Evolutionary conservation across 2,888 invertebrate species (phyloP), one percentile per base, ranked within the genome.

Genomic region (Pristionchus entomophagus): DNA sequence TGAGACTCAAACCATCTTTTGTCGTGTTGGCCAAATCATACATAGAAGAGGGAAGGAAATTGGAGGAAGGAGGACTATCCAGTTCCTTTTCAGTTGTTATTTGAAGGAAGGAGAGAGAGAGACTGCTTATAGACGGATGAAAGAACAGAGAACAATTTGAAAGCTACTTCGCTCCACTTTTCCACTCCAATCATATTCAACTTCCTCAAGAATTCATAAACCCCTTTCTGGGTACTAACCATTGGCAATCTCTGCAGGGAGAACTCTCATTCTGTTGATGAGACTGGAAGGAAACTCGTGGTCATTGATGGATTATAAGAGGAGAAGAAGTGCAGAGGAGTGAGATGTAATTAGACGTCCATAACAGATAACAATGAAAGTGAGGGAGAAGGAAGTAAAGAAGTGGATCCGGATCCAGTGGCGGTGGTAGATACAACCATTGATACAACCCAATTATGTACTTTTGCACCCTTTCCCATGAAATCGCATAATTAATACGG

Each of bases 331-430:
- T n/a, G n/a, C n/a, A n/a, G n/a, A n/a, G n/a, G n/a, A 14, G 22
- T 22, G 8, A 69, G 65, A 38, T 32, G 22, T 38, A 69, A 38
- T 69, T 41, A 26, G 49, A 69, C 19, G 65, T 69, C 65, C 35
- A 69, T 6, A 69, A 69, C 65, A 69, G 65, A 69, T 69, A 69
- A 69, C 38, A 69, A 38, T 22, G 22, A 69, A 38, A 38, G 38
- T 35, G 17, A 62, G 32, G 29, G 32, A 62, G 32, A 65, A 65
- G 65, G 4, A 19, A 69, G 65, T 69, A n/a, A n/a, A n/a, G n/a
- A n/a, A n/a, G n/a, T n/a, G n/a, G n/a, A n/a, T n/a, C n/a, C n/a
- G 65, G 38, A 69, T 38, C 29, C 38, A 22, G 3, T 69, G 65
- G 38, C 38, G 32, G 65, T n/a, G n/a, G n/a, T n/a, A n/a, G n/a